Conservation (phyloP, 2,888 invertebrate species). For the Coelinius sp. region DNA sequence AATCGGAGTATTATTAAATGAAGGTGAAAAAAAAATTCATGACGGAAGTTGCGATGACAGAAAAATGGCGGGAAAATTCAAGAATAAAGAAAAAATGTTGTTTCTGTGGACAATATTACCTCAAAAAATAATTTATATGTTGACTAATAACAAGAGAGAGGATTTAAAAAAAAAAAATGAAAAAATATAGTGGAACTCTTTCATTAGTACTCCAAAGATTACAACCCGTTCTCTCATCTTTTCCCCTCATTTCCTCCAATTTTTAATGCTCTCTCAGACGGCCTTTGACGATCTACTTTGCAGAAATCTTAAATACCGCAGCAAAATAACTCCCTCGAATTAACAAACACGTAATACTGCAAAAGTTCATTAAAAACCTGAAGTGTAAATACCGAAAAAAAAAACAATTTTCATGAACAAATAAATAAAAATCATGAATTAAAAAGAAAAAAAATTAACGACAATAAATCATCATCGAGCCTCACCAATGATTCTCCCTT, state of each 20-base stretch:
- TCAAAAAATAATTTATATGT: neutral
- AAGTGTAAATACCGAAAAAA: neutral
- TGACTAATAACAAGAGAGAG: too few relatives aligned
- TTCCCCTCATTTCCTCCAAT: neutral
- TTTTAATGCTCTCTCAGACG: slow-evolving; percentile 12
- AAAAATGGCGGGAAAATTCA: neutral
- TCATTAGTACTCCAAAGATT: slow-evolving; percentile 5
- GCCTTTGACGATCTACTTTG: slow-evolving; percentile 4
- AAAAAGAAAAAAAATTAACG: neutral
- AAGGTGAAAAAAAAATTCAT: neutral
- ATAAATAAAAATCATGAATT: neutral
- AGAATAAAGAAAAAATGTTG: too few relatives aligned
- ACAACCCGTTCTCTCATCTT: neutral
- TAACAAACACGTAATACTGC: neutral
- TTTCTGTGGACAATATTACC: neutral
- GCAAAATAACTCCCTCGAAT: neutral
- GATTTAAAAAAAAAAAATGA: neutral
- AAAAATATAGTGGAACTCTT: neutral
- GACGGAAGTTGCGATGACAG: slow-evolving; percentile 19
- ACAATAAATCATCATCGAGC: slow-evolving; percentile 18
- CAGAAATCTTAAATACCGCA: slow-evolving; percentile 5
- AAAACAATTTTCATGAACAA: neutral
- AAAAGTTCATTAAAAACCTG: neutral
- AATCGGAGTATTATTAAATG: neutral
- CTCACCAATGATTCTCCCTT: slow-evolving; percentile 1